Conservation (phyloP, 2,888 invertebrate genomes). For the Nemapogon koenigi region DNA sequence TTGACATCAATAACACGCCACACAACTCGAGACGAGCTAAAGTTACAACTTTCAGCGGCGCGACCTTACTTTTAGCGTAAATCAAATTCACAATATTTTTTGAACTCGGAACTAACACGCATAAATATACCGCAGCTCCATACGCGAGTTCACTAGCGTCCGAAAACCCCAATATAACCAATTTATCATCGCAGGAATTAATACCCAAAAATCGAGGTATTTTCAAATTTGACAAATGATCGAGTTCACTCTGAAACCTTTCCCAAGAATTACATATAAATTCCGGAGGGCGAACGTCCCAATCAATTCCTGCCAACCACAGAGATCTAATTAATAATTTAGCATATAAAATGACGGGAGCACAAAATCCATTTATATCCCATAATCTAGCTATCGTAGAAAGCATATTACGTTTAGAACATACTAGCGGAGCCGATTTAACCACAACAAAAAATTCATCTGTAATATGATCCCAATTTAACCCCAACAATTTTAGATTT, state of each 20-base stretch:
- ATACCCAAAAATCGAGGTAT: conserved; percentile 1
- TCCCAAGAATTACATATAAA: background rate
- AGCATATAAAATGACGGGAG: conserved; percentile 6
- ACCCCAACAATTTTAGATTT: background rate
- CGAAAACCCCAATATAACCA: background rate
- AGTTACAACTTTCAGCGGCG: background rate
- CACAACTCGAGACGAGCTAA: conserved; percentile 1
- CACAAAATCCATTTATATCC: background rate
- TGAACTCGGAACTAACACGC: background rate
- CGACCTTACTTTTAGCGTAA: background rate
- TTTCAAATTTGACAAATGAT: background rate
- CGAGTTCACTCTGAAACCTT: background rate
- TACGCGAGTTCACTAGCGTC: conserved; percentile 4
- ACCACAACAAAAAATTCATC: background rate
- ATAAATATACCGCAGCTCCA: background rate
- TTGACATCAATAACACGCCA: no score
- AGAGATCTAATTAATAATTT: conserved; percentile 9
- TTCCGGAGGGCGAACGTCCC: conserved; percentile 6
- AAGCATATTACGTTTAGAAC: background rate
- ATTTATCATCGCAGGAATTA: background rate
- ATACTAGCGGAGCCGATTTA: background rate
- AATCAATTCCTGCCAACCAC: conserved; percentile 1
- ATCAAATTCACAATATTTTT: background rate
- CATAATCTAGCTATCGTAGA: background rate
- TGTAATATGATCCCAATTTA: background rate